Evolutionary conservation across 2,113 vertebrate genomes (phyloP).

Genomic region (Pipra filicauda): DNA sequence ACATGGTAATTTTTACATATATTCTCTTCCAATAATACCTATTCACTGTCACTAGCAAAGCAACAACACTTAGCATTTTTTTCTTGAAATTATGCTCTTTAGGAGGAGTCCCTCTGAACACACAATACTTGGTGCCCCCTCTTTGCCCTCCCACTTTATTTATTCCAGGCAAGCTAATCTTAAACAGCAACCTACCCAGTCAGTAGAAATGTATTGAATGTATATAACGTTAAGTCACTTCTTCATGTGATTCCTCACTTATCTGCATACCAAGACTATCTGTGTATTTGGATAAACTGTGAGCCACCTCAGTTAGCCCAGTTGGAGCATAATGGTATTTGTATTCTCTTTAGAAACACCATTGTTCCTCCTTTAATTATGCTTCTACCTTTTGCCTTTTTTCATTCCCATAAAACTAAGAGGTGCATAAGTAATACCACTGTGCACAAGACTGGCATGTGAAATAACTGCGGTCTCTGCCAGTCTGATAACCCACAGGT

Average conservation of each 20-base stretch:
- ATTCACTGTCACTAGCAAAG: not conserved
- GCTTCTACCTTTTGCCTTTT: not conserved
- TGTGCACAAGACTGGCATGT: accelerated
- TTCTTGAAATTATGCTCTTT: not conserved
- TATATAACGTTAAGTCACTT: not conserved
- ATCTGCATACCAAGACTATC: not conserved
- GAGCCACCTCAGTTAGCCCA: not conserved
- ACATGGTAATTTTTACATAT: not conserved
- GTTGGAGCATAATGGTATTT: not conserved
- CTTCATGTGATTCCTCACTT: not conserved
- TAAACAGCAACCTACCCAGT: accelerated
- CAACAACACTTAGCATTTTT: not conserved
- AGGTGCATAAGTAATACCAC: not conserved
- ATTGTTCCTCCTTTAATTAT: not conserved
- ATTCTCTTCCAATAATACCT: not conserved
- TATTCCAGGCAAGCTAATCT: accelerated
- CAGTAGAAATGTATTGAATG: not conserved
- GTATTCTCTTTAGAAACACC: not conserved
- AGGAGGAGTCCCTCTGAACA: not conserved
- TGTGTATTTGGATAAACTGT: not conserved
- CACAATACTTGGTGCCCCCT: not conserved
- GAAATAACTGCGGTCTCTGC: not conserved
- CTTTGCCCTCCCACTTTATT: not conserved
- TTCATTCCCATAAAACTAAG: not conserved
- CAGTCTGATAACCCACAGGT: not conserved